Conservation (phyloP, 2,113 vertebrate genomes). For the Geococcyx californianus region DNA sequence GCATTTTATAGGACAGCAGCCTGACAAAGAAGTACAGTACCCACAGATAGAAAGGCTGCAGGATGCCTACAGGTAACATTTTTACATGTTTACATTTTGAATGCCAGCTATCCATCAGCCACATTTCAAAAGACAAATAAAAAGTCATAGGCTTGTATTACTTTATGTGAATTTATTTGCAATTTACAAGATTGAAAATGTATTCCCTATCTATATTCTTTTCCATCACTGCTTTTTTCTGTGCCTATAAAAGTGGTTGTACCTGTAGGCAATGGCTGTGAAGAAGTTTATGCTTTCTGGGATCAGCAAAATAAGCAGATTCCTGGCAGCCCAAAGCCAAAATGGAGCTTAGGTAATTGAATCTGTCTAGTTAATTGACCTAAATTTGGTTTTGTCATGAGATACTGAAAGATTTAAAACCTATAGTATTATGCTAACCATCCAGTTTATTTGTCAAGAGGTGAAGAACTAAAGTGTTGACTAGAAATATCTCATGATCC, state of each 20-base stretch:
- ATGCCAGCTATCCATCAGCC: background rate
- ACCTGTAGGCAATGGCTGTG: background rate
- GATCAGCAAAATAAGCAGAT: background rate
- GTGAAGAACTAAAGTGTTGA: background rate
- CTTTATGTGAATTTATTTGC: background rate
- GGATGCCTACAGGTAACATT: background rate
- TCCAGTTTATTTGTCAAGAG: background rate
- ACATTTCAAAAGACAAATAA: background rate
- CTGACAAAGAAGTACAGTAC: background rate
- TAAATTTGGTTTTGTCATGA: background rate
- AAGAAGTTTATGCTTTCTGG: rapidly evolving
- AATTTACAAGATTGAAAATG: background rate
- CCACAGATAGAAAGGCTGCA: background rate
- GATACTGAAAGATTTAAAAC: background rate
- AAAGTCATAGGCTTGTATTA: background rate
- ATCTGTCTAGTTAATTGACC: background rate
- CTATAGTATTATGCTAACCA: background rate
- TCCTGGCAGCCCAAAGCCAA: background rate
- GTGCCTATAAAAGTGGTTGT: background rate
- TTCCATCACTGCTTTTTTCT: background rate
- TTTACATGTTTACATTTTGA: background rate
- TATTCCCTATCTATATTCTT: background rate
- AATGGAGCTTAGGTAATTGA: background rate
- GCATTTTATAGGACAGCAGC: background rate
- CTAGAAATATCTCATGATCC: background rate